Base-by-base conservation (phyloP, 2,113 vertebrate genomes). In the Aptenodytes patagonicus region DNA sequence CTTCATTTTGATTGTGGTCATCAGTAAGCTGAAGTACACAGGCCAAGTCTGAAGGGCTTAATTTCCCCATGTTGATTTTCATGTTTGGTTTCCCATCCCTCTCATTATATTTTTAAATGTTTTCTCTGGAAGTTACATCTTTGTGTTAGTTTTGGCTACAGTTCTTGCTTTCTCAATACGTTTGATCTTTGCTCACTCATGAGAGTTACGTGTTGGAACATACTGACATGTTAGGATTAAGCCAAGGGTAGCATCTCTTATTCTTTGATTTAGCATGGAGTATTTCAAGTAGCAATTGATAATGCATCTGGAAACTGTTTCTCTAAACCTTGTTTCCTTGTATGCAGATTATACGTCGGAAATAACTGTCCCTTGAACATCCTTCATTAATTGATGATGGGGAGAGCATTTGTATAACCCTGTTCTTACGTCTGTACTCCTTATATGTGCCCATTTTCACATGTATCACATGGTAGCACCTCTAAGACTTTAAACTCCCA, bases 401-500 rank as follows among this genome's bases (percentile, higher is more conserved):
- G 49, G 47, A 82, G 4, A 88, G 19, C 32, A 17, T 12, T 68
- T 78, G 7, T 36, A 15, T 8, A 71, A 51, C 16, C 9, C 17
- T 38, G 10, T 1, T 54, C 28, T 84, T 17, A 54, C 8, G 6
- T 32, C 34, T 31, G 7, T 20, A 29, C 40, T 58, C 40, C 20
- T 47, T 6, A 3, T 22, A 61, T 2, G 3, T 12, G 24, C 20
- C 66, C 52, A 5, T 73, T 77, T 55, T n/a, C 70, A 51, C n/a
- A 19, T 2, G 2, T 6, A 29, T 34, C 46, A 10, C 4, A 0
- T 2, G 7, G 34, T 10, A 36, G 34, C 29, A 3, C 28, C 54
- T 44, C 0, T 7, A 49, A 60, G 18, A 11, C 49, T 82, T 5
- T 4, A 31, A 78, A 58, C 24, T 86, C 75, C 82, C 29, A 42